These are phyloP conservation scores for Burhinus oedicnemus DNA, from an alignment of 2,113 vertebrate species.

Conservation along the genomic window DNA sequence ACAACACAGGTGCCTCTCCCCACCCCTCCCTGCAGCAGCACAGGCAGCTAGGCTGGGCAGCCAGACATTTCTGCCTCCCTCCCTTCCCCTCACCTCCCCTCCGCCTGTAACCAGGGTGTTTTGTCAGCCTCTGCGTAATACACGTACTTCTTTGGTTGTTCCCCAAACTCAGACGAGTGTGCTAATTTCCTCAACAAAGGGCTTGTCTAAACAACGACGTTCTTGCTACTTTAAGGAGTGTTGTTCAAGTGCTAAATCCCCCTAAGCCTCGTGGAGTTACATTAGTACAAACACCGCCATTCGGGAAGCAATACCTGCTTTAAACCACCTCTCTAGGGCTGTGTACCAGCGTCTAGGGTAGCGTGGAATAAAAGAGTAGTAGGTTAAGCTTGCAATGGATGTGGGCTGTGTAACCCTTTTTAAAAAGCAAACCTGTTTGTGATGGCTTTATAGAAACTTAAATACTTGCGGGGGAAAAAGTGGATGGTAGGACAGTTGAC, in stretches of 20 bases:
- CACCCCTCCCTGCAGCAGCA: fast-evolving
- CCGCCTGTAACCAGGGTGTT: not conserved
- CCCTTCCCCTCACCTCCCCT: not conserved
- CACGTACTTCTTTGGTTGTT: conserved; percentile 12
- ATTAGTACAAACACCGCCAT: not conserved
- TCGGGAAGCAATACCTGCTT: not conserved
- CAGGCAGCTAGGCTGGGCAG: not conserved
- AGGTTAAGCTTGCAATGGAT: not conserved
- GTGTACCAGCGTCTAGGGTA: not conserved
- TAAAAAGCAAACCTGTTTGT: not conserved
- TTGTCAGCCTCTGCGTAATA: not conserved
- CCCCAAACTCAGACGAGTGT: not conserved
- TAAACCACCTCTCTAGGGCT: not conserved
- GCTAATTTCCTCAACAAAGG: not conserved
- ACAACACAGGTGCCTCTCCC: not conserved
- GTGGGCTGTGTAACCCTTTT: not conserved
- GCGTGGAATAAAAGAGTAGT: not conserved
- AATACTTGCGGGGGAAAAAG: not conserved
- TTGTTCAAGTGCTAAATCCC: conserved; percentile 24
- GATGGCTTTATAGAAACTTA: not conserved
- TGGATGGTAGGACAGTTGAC: not conserved
- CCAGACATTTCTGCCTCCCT: not conserved
- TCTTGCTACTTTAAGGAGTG: not conserved
- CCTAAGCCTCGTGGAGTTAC: not conserved
- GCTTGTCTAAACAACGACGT: conserved; percentile 13